Conservation (phyloP, 1,140 invertebrate genomes). For the Caenorhabditis latens region DNA sequence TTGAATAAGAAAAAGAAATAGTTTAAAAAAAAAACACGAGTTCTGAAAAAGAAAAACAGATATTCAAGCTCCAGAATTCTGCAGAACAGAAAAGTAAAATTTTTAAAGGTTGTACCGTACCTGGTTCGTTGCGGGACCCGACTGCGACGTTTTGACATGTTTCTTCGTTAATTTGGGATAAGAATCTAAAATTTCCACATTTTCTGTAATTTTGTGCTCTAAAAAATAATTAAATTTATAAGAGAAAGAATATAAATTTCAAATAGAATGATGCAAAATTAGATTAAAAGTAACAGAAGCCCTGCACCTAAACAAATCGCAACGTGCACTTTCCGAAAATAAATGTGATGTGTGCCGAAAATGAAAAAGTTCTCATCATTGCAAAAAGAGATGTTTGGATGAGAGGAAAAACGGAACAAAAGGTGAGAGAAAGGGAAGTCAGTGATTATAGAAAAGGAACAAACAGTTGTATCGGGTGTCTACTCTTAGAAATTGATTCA, state of each 20-base stretch:
- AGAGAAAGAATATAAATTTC: background rate
- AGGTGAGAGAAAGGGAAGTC: slow-evolving; percentile 17
- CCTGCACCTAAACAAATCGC: slow-evolving; percentile 31
- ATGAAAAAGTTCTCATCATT: slow-evolving; percentile 3
- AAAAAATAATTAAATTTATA: background rate
- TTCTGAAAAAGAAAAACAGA: too few species aligned
- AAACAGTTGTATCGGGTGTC: background rate
- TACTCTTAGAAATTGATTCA: background rate
- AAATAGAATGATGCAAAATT: background rate
- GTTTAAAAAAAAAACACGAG: too few species aligned
- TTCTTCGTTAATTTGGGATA: background rate
- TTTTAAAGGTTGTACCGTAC: background rate
- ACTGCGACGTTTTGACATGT: background rate
- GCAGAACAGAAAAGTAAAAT: background rate
- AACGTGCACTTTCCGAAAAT: slow-evolving; percentile 46
- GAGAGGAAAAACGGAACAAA: slow-evolving; percentile 20
- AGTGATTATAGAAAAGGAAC: slow-evolving; percentile 5
- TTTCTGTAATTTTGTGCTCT: background rate
- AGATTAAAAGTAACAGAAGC: background rate
- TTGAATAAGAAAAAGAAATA: too few species aligned
- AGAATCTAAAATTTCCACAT: background rate
- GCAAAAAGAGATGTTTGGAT: slow-evolving; percentile 11
- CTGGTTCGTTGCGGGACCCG: background rate
- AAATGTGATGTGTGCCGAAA: slow-evolving; percentile 9
- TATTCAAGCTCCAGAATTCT: too few species aligned